phyloP scores from a whole-genome alignment of 2,113 vertebrate species.

The Strix aluco region DNA sequence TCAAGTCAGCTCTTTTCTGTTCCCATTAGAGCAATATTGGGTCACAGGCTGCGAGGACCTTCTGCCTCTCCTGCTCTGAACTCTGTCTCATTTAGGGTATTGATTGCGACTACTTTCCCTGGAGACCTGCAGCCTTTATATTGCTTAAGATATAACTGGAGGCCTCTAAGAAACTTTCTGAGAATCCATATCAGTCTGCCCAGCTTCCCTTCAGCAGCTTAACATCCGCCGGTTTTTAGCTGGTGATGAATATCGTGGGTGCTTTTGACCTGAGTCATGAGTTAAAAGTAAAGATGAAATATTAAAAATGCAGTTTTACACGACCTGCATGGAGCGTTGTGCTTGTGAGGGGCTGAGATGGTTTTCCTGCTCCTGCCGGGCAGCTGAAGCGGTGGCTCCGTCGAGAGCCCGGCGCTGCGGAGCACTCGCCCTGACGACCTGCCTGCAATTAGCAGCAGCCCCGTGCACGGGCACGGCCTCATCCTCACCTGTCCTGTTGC shows the following conservation, averaged over 20 bases:
- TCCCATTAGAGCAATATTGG: not conserved
- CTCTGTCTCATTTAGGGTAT: not conserved
- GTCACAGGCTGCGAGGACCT: not conserved
- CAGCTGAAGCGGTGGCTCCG: not conserved
- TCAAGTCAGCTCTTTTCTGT: not conserved
- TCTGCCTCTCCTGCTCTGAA: not conserved
- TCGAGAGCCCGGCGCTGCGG: not conserved
- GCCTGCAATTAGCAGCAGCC: not conserved
- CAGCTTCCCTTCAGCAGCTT: not conserved
- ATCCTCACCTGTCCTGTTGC: not conserved
- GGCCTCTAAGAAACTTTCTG: not conserved
- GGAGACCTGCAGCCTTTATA: not conserved
- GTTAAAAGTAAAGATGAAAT: not conserved
- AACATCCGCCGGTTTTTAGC: not conserved
- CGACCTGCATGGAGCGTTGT: not conserved
- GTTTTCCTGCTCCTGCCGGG: not conserved
- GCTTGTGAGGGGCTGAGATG: not conserved
- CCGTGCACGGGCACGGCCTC: fast-evolving
- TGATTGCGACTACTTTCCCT: not conserved
- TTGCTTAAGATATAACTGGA: not conserved
- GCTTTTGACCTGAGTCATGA: not conserved
- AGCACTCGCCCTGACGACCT: not conserved
- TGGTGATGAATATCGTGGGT: not conserved
- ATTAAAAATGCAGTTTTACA: not conserved
- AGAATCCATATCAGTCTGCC: not conserved